Evolutionary conservation across 1,140 invertebrate species (phyloP), one percentile per base, ranked within the genome.

Genomic region (Dendroctonus valens): DNA sequence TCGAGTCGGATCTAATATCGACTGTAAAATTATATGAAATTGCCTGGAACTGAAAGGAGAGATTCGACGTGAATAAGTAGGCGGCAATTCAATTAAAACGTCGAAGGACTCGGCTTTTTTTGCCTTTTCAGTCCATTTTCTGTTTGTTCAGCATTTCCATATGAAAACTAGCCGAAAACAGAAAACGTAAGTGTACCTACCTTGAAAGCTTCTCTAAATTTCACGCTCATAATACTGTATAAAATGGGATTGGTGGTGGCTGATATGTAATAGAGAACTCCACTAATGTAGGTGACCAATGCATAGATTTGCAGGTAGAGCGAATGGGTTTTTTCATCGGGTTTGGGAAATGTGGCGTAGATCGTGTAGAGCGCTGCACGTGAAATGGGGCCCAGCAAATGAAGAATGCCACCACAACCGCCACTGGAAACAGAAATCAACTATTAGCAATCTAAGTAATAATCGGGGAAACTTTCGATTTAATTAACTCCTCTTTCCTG

Each of bases 351-450:
- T 55, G 82, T 83, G 5, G 86, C 84, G 75, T 92, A 92, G 57
- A 91, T 85, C 40, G 89, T 88, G 67, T 94, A 82, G 12, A 95
- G 12, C 93, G 78, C 79, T 96, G 93, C 26, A 89, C 86, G 76
- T 96, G 93, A 78, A 95, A 96, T n/a, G 94, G 94, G 3, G 92
- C 91, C 93, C 93, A 96, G 79, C 93, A 96, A 12, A 95, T 81
- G 81, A 96, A 95, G 81, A 97, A 97, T 9, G 92, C 92, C 48
- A 94, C 85, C 38, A 94, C 93, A 37, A 97, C 93, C 15, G 92
- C 92, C 67, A 95, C 94, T 97, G 85, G 80, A 46, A 70, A 26
- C 26, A 26, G 26, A n/a, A n/a, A n/a, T n/a, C n/a, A n/a, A n/a
- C 26, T 3, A 26, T 26, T 26, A 26, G 1, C 26, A 26, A 26